A percentile compares a stretch with the other conserved stretches of the same genome.
Conservation (phyloP, 2,888 invertebrate species). For the Resseliella maxima region DNA sequence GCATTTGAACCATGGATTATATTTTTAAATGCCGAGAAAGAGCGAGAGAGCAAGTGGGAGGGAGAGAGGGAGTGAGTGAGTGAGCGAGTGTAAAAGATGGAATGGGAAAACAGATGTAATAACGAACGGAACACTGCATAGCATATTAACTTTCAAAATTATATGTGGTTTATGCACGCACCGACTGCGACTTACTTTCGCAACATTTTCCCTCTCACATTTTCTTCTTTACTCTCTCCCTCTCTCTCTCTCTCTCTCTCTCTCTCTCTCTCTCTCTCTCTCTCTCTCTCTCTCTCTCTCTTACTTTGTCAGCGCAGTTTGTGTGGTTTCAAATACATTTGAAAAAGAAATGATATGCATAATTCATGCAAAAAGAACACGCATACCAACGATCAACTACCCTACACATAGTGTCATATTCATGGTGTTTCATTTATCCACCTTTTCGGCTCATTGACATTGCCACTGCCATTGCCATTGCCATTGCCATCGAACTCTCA, state of each 20-base stretch:
- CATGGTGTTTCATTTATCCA: neutral
- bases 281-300: neutral
- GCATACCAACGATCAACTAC: conserved; percentile 36
- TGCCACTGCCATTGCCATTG: conserved; percentile 8
- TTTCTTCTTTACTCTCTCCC: neutral
- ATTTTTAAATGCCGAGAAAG: neutral
- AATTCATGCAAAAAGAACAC: conserved; percentile 43
- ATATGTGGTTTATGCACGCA: conserved; percentile 38
- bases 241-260: neutral
- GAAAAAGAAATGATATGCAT: conserved; percentile 35
- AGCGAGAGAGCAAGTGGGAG: too few species aligned
- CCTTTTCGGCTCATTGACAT: neutral
- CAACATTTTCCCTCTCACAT: neutral
- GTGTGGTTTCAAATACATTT: neutral
- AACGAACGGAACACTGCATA: conserved; percentile 16
- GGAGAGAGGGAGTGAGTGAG: too few species aligned
- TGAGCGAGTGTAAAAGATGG: neutral
- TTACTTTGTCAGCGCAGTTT: neutral
- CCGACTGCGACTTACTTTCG: conserved; percentile 34
- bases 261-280: neutral
- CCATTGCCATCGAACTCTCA: conserved; percentile 41
- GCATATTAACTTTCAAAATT: conserved; percentile 15
- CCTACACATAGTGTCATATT: neutral
- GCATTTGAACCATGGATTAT: conserved; percentile 17
- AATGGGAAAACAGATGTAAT: too few species aligned